These are phyloP conservation scores for human (Homo sapiens) DNA, from an alignment of 2,113 vertebrate genomes.

Conservation along the genomic window DNA sequence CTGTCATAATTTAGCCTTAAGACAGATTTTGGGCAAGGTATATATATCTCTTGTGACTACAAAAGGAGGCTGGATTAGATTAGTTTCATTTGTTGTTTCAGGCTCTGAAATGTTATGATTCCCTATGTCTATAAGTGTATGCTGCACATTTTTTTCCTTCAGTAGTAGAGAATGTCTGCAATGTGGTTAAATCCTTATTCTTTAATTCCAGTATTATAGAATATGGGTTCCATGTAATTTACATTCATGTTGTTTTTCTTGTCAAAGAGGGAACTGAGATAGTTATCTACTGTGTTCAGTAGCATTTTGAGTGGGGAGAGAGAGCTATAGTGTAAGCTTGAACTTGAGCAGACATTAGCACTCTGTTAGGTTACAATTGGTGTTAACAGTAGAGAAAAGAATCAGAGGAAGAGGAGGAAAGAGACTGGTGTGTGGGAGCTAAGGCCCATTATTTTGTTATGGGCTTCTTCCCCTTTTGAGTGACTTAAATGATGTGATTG, in stretches of 20 bases:
- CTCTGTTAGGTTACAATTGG: background rate
- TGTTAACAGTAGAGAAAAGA: background rate
- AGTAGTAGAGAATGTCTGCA: background rate
- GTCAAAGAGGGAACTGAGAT: background rate
- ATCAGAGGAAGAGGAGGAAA: background rate
- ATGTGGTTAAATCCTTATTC: background rate
- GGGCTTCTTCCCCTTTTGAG: background rate
- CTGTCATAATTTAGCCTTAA: background rate
- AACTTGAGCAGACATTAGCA: background rate
- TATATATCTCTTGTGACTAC: background rate
- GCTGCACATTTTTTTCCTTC: background rate
- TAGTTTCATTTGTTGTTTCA: background rate
- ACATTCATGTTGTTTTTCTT: background rate
- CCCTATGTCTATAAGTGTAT: background rate
- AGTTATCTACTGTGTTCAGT: background rate
- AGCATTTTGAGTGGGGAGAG: background rate
- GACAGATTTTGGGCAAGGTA: background rate
- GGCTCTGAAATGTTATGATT: background rate
- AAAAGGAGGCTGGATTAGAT: background rate
- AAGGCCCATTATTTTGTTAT: background rate
- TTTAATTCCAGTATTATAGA: background rate
- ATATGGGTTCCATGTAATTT: background rate
- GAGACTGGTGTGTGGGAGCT: background rate
- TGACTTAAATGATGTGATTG: background rate
- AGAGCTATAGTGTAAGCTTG: background rate